Percentiles rank a stretch among this genome's conserved stretches.
Conservation (phyloP, 1,140 invertebrate species). For the Caerostris extrusa region DNA sequence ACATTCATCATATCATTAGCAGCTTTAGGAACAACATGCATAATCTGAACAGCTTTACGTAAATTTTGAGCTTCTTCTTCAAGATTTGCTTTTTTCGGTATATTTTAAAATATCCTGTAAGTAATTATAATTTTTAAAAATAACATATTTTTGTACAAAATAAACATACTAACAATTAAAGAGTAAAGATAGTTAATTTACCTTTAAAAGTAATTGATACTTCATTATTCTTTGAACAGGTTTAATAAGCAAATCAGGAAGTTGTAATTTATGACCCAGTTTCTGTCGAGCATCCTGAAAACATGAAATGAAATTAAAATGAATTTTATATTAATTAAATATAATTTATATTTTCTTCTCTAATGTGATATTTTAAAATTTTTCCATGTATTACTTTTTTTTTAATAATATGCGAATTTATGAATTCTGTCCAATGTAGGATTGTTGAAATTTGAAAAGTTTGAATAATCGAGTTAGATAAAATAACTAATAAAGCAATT, state of each 20-base stretch:
- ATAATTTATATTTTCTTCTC: no score
- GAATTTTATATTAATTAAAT: no score
- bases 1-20: slow-evolving; percentile 99
- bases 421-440: no score
- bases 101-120: slow-evolving; percentile 84
- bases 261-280: slow-evolving; percentile 95
- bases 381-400: no score
- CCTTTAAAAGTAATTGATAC: slow-evolving; percentile 96
- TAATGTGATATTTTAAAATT: no score
- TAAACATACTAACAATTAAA: background rate
- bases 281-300: slow-evolving; percentile 93
- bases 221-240: slow-evolving; percentile 99
- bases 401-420: no score
- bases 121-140: background rate
- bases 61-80: slow-evolving; percentile 87
- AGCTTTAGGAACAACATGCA: slow-evolving; percentile 95
- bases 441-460: no score
- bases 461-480: no score
- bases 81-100: slow-evolving; percentile 84
- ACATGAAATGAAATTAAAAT: slow-evolving; percentile 65
- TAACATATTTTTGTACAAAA: background rate
- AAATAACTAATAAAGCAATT: no score
- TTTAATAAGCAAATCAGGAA: slow-evolving; percentile 98
- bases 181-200: slow-evolving; percentile 80
- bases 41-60: slow-evolving; percentile 90